Conservation (phyloP, 1,140 invertebrate genomes). For the Apis dorsata region DNA sequence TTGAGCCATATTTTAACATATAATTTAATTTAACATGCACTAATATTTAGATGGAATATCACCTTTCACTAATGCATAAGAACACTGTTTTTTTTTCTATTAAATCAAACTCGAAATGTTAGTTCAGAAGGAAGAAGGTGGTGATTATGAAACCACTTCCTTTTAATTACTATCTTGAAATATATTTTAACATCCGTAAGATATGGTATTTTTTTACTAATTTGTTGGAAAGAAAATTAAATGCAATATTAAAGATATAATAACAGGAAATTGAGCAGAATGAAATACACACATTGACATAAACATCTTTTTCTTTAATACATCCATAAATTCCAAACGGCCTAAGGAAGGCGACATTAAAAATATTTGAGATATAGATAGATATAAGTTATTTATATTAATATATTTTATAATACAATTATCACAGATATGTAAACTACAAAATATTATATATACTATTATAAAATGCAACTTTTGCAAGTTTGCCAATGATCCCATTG, state of each 20-base stretch:
- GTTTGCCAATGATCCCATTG: slow-evolving; percentile 67
- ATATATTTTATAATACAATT: slow-evolving; percentile 78
- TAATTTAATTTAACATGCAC: background rate
- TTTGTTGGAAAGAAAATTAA: background rate
- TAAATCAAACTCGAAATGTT: background rate
- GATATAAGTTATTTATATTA: slow-evolving; percentile 77
- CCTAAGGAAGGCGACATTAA: slow-evolving; percentile 38
- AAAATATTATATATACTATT: slow-evolving; percentile 77
- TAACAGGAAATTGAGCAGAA: background rate
- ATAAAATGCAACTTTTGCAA: slow-evolving; percentile 74
- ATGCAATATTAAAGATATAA: background rate
- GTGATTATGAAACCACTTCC: slow-evolving; percentile 63
- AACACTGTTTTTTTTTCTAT: background rate
- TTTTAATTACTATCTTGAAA: slow-evolving; percentile 45
- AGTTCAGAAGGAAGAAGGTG: background rate
- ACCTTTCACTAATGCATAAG: background rate
- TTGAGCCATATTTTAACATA: slow-evolving; percentile 45
- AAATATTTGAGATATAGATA: slow-evolving; percentile 53
- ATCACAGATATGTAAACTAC: slow-evolving; percentile 80
- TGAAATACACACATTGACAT: slow-evolving; percentile 4
- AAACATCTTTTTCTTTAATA: slow-evolving; percentile 41
- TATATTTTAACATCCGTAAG: background rate
- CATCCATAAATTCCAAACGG: slow-evolving; percentile 40
- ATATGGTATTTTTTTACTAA: background rate
- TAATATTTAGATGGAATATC: background rate